Conservation (phyloP, 2,797 vertebrate genomes). For the Dermochelys coriacea region DNA sequence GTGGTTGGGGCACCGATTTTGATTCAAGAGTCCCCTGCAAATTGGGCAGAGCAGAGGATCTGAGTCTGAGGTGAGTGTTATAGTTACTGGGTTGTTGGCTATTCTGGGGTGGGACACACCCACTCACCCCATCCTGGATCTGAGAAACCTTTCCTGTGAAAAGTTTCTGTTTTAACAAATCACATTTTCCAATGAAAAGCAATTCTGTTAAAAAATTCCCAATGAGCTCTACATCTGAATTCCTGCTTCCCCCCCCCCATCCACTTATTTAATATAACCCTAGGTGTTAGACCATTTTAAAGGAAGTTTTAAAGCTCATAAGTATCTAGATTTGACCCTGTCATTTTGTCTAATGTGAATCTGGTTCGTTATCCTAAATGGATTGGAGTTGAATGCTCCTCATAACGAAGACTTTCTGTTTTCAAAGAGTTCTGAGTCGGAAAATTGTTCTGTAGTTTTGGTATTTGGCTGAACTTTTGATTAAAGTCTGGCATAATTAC, state of each 20-base stretch:
- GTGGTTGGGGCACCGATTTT: background rate
- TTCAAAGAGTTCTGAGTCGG: background rate
- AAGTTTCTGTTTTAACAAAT: too few relatives aligned
- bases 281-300: background rate
- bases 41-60: background rate
- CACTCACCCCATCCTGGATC: too few relatives aligned
- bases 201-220: too few relatives aligned
- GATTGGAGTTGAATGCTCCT: background rate
- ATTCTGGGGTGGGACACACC: too few relatives aligned
- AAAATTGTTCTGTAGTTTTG: background rate
- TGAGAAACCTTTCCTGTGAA: too few relatives aligned
- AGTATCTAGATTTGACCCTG: background rate
- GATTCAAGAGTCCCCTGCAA: background rate
- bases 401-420: background rate
- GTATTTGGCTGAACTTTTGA: background rate
- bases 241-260: too few relatives aligned
- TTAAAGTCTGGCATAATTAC: background rate
- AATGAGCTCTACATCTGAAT: too few relatives aligned
- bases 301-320: constrained; percentile 14
- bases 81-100: too few relatives aligned
- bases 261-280: background rate
- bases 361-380: constrained; percentile 12
- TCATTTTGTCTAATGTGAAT: background rate
- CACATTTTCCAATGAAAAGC: too few relatives aligned
- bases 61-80: too few relatives aligned